phyloP scores from a whole-genome alignment of 2,888 invertebrate species.

The Sacculina carcini region DNA sequence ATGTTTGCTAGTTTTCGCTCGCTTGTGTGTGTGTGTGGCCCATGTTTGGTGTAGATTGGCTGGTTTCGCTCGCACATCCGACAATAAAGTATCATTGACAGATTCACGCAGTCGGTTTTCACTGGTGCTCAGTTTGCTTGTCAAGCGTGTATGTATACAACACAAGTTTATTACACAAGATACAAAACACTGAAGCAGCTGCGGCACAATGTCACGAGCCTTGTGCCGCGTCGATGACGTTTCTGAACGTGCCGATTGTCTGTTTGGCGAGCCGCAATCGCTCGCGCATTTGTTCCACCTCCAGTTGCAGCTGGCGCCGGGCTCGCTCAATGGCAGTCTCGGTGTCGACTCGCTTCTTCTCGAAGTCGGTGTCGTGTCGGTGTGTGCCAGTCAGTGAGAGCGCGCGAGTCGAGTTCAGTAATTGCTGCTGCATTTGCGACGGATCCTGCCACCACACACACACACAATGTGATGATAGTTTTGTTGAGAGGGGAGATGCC shows the following conservation, averaged over 20 bases:
- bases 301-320: constrained; percentile 39
- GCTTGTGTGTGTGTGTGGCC: too few relatives aligned
- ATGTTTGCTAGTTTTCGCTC: too few relatives aligned
- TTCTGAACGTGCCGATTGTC: constrained; percentile 34
- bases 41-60: too few relatives aligned
- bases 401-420: constrained; percentile 47
- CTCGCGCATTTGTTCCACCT: constrained; percentile 59
- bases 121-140: too few relatives aligned
- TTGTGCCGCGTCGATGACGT: constrained; percentile 13
- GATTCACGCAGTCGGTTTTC: too few relatives aligned
- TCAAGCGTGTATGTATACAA: too few relatives aligned
- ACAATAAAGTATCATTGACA: too few relatives aligned
- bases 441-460: constrained; percentile 23
- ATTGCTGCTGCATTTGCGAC: constrained; percentile 43
- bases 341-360: constrained; percentile 52
- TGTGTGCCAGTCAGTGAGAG: constrained; percentile 40
- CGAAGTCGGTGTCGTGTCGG: constrained; percentile 74
- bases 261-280: constrained; percentile 58
- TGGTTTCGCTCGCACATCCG: too few relatives aligned
- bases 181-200: too few relatives aligned
- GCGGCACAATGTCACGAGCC: too few relatives aligned
- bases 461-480: constrained; percentile 15
- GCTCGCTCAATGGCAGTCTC: constrained; percentile 9
- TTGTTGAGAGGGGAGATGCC: background rate
- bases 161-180: too few relatives aligned